A percentile compares a stretch with the other conserved stretches of the same genome.
Conservation (phyloP, 2,888 invertebrate species). For the Tetanocera ferruginea region DNA sequence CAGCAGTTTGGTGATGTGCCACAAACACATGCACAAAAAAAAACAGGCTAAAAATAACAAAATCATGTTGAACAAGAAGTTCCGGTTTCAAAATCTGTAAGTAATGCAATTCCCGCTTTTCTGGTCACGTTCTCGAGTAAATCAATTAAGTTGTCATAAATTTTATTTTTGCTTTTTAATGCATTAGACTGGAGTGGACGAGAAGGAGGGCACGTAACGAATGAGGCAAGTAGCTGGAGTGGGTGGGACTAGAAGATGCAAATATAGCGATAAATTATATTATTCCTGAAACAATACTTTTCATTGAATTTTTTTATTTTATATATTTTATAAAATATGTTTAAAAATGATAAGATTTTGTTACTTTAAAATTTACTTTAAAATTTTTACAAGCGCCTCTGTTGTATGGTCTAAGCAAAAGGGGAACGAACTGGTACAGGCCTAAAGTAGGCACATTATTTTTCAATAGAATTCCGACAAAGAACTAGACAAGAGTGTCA, state of each 20-base stretch:
- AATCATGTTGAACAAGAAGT: conserved; percentile 6
- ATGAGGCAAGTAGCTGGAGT: background rate
- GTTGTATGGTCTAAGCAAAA: background rate
- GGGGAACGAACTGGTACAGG: background rate
- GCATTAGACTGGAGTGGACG: conserved; percentile 2
- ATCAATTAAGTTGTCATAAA: conserved; percentile 62
- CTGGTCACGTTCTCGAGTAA: conserved; percentile 61
- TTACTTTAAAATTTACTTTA: too few relatives aligned
- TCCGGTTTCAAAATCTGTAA: conserved; percentile 10
- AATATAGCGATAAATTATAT: background rate
- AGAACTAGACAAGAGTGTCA: too few relatives aligned
- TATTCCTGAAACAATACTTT: background rate
- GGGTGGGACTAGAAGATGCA: background rate
- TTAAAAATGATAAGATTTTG: too few relatives aligned
- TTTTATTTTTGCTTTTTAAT: conserved; percentile 38
- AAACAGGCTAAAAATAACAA: background rate
- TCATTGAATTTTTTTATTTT: background rate
- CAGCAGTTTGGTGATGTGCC: background rate
- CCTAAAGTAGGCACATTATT: background rate
- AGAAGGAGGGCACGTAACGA: background rate
- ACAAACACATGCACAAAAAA: background rate
- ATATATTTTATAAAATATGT: too few relatives aligned
- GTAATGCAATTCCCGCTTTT: conserved; percentile 59
- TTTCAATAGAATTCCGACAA: too few relatives aligned
- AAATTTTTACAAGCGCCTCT: too few relatives aligned